phyloP scores from a whole-genome alignment of 2,888 invertebrate species.

The Periphyllus acericola region DNA sequence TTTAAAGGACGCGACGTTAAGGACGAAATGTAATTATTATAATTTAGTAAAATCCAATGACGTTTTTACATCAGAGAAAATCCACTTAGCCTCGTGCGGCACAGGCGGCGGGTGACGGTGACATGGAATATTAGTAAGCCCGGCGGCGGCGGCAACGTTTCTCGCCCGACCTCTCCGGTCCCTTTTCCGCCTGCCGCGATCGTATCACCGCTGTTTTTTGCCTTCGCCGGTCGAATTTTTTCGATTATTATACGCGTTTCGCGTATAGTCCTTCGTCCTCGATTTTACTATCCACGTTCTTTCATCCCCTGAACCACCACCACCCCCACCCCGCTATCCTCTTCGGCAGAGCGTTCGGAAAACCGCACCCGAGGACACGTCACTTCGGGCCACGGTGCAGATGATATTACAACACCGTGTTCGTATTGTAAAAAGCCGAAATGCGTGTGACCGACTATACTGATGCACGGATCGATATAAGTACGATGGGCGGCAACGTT shows the following conservation, averaged over 20 bases:
- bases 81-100: background rate
- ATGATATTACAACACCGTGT: no score
- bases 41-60: constrained; percentile 38
- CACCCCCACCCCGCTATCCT: no score
- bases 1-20: constrained; percentile 12
- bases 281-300: no score
- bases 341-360: background rate
- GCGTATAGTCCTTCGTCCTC: no score
- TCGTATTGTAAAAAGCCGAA: no score
- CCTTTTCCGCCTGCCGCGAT: background rate
- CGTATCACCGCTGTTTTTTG: no score
- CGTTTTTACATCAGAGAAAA: constrained; percentile 24
- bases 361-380: background rate
- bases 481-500: no score
- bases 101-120: background rate
- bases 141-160: background rate
- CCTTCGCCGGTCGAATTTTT: background rate
- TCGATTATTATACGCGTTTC: background rate
- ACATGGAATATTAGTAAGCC: constrained; percentile 14
- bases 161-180: background rate
- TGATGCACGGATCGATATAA: no score
- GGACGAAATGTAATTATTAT: constrained; percentile 24
- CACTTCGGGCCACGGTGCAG: no score
- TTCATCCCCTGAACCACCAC: no score
- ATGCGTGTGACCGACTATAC: no score